Percentiles rank a stretch among this genome's conserved stretches.
Evolutionary conservation across 1,140 invertebrate species (phyloP).

Genomic region (Melitaea cinxia): DNA sequence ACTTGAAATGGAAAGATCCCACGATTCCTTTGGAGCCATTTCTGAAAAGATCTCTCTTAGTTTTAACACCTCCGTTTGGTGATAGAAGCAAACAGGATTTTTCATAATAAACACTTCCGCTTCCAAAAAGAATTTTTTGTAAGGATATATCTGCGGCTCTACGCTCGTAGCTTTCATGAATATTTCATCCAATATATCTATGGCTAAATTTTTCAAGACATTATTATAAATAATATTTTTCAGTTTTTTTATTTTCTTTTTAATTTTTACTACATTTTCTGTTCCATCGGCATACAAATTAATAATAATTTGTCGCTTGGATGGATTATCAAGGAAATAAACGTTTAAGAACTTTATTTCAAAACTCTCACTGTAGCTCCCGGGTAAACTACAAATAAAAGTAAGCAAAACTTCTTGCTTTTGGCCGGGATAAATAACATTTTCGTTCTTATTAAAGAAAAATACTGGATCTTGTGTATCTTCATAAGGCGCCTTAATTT

Average conservation of each 20-base stretch:
- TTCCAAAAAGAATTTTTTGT: conserved; percentile 63
- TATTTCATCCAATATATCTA: conserved; percentile 42
- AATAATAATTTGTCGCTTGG: conserved; percentile 51
- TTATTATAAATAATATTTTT: conserved; percentile 52
- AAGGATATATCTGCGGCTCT: conserved; percentile 59
- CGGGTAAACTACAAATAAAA: conserved; percentile 57
- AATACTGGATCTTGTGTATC: conserved; percentile 62
- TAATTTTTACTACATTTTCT: conserved; percentile 50
- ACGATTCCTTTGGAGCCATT: conserved; percentile 51
- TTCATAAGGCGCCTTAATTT: conserved; percentile 53
- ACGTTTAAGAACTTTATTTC: conserved; percentile 60
- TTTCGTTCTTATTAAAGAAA: conserved; percentile 76
- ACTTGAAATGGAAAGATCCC: conserved; percentile 63
- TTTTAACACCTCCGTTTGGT: conserved; percentile 66
- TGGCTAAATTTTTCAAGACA: conserved; percentile 46
- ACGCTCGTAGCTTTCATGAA: conserved; percentile 45
- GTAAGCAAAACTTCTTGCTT: conserved; percentile 58
- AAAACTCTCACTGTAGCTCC: conserved; percentile 63
- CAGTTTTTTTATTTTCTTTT: conserved; percentile 45
- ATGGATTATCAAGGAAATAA: conserved; percentile 55
- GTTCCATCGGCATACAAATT: conserved; percentile 59
- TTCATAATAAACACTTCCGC: conserved; percentile 68
- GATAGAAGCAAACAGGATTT: conserved; percentile 72
- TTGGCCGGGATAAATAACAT: conserved; percentile 65
- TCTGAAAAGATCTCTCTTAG: conserved; percentile 62